A percentile compares a stretch with the other conserved stretches of the same genome.
These are phyloP conservation scores for Paramormyrops kingsleyae DNA, from an alignment of 2,113 vertebrate genomes.

Conservation along the genomic window DNA sequence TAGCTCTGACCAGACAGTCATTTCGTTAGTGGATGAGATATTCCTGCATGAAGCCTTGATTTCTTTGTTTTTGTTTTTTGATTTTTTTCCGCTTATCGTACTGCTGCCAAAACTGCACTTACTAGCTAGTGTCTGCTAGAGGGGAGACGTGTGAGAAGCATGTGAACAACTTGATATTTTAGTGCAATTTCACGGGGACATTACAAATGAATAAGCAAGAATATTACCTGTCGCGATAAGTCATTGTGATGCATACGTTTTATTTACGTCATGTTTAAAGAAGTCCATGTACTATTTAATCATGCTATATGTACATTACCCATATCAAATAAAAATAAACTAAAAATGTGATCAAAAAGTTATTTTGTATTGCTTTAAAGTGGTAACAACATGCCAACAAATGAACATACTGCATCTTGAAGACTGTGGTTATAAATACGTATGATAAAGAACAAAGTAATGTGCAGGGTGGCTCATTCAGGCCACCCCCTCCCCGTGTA, in stretches of 20 bases:
- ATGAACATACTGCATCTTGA: background rate
- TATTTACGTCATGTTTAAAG: background rate
- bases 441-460: background rate
- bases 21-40: background rate
- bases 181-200: background rate
- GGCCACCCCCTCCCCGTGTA: background rate
- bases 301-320: background rate
- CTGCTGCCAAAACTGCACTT: background rate
- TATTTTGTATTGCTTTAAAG: background rate
- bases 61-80: background rate
- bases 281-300: background rate
- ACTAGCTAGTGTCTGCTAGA: background rate
- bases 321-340: background rate
- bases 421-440: background rate
- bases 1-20: background rate
- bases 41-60: background rate
- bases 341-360: background rate
- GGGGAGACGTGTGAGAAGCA: background rate
- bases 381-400: background rate
- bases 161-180: background rate
- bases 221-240: background rate
- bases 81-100: background rate
- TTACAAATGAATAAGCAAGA: background rate
- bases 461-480: background rate
- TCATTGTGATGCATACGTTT: background rate